These are phyloP conservation scores for Rhynchotus rufescens DNA, from an alignment of 2,797 vertebrate genomes.

Conservation along the genomic window DNA sequence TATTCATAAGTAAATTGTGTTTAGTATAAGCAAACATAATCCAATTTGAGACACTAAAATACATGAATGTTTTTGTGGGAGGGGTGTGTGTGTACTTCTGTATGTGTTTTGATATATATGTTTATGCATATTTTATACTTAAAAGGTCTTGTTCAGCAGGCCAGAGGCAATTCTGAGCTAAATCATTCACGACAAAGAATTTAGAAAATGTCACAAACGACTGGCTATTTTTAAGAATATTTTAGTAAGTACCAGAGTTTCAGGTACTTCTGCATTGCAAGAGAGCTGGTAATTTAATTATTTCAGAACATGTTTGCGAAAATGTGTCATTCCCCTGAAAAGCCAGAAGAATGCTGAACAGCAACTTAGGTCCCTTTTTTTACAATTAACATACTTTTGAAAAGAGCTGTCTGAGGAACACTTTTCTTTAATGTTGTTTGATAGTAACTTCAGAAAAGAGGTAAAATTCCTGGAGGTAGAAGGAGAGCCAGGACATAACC, in stretches of 20 bases:
- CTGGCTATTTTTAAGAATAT: background rate
- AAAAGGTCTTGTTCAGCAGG: background rate
- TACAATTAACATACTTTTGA: background rate
- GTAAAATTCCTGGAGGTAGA: slow-evolving; percentile 23
- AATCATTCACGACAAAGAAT: background rate
- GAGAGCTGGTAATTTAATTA: background rate
- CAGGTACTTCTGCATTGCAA: background rate
- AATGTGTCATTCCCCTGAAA: background rate
- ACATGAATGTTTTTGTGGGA: background rate
- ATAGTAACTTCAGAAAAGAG: background rate
- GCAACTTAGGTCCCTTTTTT: background rate
- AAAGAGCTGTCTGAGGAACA: background rate
- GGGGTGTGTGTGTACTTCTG: background rate
- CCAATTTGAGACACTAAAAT: background rate
- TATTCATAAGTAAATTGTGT: background rate
- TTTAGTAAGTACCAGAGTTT: background rate
- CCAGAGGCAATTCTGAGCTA: background rate
- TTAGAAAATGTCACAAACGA: background rate
- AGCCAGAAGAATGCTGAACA: background rate
- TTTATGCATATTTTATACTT: background rate
- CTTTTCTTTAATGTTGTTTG: background rate
- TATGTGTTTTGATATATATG: background rate
- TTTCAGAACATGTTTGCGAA: background rate
- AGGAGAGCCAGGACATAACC: slow-evolving; percentile 27
- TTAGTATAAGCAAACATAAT: background rate